Evolutionary conservation across 2,888 invertebrate species (phyloP).

Genomic region (Autographa pulchrina): DNA sequence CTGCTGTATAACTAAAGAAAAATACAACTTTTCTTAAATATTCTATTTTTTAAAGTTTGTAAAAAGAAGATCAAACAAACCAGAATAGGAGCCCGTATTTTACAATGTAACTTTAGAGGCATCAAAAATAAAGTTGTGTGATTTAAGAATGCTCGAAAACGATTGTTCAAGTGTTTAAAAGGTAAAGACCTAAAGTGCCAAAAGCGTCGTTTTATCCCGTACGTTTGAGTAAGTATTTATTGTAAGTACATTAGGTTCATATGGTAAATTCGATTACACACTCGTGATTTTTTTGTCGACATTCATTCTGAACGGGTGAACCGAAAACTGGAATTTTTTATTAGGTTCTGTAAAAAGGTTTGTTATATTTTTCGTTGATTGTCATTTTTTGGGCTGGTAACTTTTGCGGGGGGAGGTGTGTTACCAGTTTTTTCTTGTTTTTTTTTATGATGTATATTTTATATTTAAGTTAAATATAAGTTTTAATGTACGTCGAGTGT

Average conservation of each 20-base stretch:
- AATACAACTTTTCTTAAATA: too few relatives aligned
- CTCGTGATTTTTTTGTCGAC: conserved; percentile 25
- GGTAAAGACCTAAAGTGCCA: conserved; percentile 82
- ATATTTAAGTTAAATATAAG: conserved; percentile 23
- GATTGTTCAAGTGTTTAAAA: conserved; percentile 50
- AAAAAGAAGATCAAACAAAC: too few relatives aligned
- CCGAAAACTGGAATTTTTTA: conserved; percentile 11
- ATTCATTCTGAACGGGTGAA: conserved; percentile 37
- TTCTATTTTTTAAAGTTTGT: too few relatives aligned
- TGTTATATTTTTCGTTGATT: conserved; percentile 8
- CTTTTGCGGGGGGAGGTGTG: neutral
- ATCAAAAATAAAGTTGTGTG: conserved; percentile 43
- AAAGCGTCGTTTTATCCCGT: conserved; percentile 72
- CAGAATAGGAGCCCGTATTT: neutral
- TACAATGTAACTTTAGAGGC: conserved; percentile 35
- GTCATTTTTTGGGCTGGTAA: conserved; percentile 17
- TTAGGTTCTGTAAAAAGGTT: conserved; percentile 7
- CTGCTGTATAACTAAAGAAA: too few relatives aligned
- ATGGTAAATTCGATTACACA: conserved; percentile 39
- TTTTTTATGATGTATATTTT: neutral
- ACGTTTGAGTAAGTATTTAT: conserved; percentile 61
- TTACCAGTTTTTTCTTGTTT: conserved; percentile 7
- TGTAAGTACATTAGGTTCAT: conserved; percentile 61
- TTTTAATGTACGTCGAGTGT: conserved; percentile 22
- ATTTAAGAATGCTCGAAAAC: conserved; percentile 49